Evolutionary conservation across 2,113 vertebrate genomes (phyloP), one percentile per base, ranked within the genome.

Genomic region (Xenopus borealis): DNA sequence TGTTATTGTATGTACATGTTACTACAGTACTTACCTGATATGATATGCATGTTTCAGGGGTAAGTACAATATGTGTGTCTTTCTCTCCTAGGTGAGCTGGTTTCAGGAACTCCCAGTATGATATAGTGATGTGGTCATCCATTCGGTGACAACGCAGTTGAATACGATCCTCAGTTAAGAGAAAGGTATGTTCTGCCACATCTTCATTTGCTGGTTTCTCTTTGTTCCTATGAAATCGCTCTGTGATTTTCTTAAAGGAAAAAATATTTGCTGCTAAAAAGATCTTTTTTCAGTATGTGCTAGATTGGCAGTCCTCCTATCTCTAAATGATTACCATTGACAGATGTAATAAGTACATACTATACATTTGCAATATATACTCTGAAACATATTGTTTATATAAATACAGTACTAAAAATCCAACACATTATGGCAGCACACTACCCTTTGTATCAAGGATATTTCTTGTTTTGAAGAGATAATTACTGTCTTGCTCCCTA

Each of bases 91-190:
- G 73, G 14, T 90, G 81, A 0, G 16, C n/a, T 0, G 80, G 87
- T 83, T 89, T 92, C 75, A 79, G 52, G 79, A 94, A 96, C 82
- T 87, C 88, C 69, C 88, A 86, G 80, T 78, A 91, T n/a, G 91
- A 87, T 2, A 92, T 83, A 0, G 93, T 89, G 67, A 90, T 91
- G 30, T 82, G 72, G 44, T 89, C 78, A 0, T 93, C 80, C 1
- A 91, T 89, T 0, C 90, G 80, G 74, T 97, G 95, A 23, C 92
- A 95, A 0, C 84, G 95, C 83, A 97, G 61, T 53, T 91, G 81
- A 27, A 97, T 91, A 10, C 17, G 71, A 4, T 89, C 85, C 0
- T 94, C 86, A 0, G 17, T 0, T 9, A 92, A 72, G 33, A 88
- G 74, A 71, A 98, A 98, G 55, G 86, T 55, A 2, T 92, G 84